Evolutionary conservation across 2,797 vertebrate genomes (phyloP).

Genomic region (Enteromius mattozi): DNA sequence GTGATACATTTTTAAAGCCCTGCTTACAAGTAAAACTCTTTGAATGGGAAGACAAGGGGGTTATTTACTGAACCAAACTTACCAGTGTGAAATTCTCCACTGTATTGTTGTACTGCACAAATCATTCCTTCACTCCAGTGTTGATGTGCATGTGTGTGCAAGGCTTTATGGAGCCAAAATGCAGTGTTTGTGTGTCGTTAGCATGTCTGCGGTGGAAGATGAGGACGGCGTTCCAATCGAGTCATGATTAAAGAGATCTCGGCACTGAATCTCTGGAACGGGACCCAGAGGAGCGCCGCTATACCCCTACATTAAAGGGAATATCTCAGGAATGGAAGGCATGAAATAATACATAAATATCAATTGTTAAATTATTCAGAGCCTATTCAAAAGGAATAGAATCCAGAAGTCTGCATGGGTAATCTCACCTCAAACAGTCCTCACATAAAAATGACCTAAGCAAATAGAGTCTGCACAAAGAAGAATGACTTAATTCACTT

Average conservation of each 20-base stretch:
- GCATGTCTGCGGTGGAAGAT: slow-evolving; percentile 65
- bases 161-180: slow-evolving; percentile 63
- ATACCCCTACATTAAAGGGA: slow-evolving; percentile 54
- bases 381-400: slow-evolving; percentile 52
- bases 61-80: slow-evolving; percentile 21
- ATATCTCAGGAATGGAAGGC: slow-evolving; percentile 51
- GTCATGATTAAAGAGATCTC: slow-evolving; percentile 74
- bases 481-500: slow-evolving; percentile 23
- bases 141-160: slow-evolving; percentile 55
- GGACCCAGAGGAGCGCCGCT: slow-evolving; percentile 51
- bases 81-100: background rate
- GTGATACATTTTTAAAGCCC: background rate
- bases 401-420: slow-evolving; percentile 41
- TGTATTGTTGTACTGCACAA: slow-evolving; percentile 9
- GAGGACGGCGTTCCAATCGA: slow-evolving; percentile 69
- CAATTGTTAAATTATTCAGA: slow-evolving; percentile 61
- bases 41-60: background rate
- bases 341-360: slow-evolving; percentile 65
- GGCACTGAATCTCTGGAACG: slow-evolving; percentile 50
- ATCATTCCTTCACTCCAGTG: slow-evolving; percentile 32
- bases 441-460: slow-evolving; percentile 46
- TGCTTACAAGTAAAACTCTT: slow-evolving; percentile 15
- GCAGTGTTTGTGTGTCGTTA: slow-evolving; percentile 68
- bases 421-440: slow-evolving; percentile 38
- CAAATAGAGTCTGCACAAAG: slow-evolving; percentile 36